phyloP scores from a whole-genome alignment of 1,140 invertebrate genomes.

The Drosophila repleta region DNA sequence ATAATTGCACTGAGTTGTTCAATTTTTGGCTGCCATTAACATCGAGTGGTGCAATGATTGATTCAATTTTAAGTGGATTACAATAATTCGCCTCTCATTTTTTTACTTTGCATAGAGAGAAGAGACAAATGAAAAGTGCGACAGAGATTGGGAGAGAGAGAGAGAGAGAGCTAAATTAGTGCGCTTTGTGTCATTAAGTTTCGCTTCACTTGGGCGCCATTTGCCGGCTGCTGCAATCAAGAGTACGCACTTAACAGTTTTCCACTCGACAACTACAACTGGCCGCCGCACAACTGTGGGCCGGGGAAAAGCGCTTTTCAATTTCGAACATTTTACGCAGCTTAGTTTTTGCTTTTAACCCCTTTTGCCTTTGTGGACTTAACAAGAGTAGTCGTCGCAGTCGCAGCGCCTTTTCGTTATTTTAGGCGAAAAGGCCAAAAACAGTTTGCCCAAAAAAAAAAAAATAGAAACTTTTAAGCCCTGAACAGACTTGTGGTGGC shows the following conservation, averaged over 20 bases:
- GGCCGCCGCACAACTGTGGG: constrained; percentile 11
- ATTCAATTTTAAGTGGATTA: constrained; percentile 73
- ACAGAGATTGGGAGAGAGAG: constrained; percentile 5
- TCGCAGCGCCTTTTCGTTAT: constrained; percentile 55
- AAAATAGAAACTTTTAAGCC: constrained; percentile 46
- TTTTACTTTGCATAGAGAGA: constrained; percentile 5
- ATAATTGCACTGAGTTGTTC: constrained; percentile 58
- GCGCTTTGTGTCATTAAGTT: constrained; percentile 78
- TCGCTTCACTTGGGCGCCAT: constrained; percentile 69
- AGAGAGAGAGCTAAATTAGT: constrained; percentile 59
- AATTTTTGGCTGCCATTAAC: constrained; percentile 22
- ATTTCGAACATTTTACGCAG: constrained; percentile 62
- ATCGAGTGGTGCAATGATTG: constrained; percentile 29
- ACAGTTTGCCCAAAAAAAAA: constrained; percentile 19
- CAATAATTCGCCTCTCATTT: constrained; percentile 63
- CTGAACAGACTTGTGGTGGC: constrained; percentile 40
- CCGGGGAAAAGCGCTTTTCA: constrained; percentile 55
- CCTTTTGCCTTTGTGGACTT: constrained; percentile 64
- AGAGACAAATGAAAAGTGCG: not conserved
- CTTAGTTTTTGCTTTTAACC: constrained; percentile 55
- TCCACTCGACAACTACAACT: constrained; percentile 23
- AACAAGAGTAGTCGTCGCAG: constrained; percentile 59
- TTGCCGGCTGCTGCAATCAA: constrained; percentile 69
- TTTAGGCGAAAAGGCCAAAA: constrained; percentile 63
- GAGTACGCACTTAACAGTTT: constrained; percentile 68